Conservation (phyloP, 2,797 vertebrate genomes). For the Bovichtus variegatus region DNA sequence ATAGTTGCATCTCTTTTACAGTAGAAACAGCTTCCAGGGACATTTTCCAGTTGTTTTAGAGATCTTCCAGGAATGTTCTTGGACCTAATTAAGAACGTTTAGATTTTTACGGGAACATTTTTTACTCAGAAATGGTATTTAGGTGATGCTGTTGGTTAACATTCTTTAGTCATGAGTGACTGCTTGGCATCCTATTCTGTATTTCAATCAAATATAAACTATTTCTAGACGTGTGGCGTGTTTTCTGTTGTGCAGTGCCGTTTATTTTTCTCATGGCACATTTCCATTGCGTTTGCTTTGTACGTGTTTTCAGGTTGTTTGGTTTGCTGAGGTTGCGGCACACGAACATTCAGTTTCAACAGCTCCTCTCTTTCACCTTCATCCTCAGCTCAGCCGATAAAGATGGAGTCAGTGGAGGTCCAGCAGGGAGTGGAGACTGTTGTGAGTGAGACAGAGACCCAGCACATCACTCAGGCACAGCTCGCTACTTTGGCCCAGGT, state of each 20-base stretch:
- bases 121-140: neutral
- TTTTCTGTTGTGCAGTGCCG: neutral
- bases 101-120: neutral
- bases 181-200: neutral
- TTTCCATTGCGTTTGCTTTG: neutral
- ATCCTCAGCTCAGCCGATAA: conserved; percentile 91
- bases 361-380: conserved; percentile 1
- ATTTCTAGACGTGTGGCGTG: neutral
- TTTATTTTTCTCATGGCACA: neutral
- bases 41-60: too few species aligned
- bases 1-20: too few species aligned
- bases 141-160: neutral
- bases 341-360: neutral
- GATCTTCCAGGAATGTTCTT: neutral
- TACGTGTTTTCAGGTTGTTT: neutral
- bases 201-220: neutral
- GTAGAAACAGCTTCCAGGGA: too few species aligned
- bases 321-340: neutral
- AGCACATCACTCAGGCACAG: conserved; percentile 94
- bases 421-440: conserved; percentile 93
- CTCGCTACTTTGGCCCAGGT: conserved; percentile 96
- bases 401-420: conserved; percentile 96
- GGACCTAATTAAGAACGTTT: neutral
- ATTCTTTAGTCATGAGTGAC: neutral
- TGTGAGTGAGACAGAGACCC: conserved; percentile 92